Conservation (phyloP, 2,113 vertebrate genomes). For the rat (Rattus norvegicus) region GRCr8 NC_086033.1:60596001-60596500, state of each 20-base stretch:
- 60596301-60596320: background rate
- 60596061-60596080: background rate
- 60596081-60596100: background rate
- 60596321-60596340: background rate
- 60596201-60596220: too few species aligned
- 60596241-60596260: background rate
- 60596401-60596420: background rate
- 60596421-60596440: background rate
- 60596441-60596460: background rate
- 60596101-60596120: too few species aligned
- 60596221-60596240: background rate
- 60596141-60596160: too few species aligned
- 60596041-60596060: background rate
- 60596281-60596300: rapidly evolving
- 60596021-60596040: background rate
- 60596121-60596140: too few species aligned
- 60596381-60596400: background rate
- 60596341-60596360: background rate
- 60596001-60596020: background rate
- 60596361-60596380: background rate
- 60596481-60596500: background rate
- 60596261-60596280: background rate
- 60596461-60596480: background rate
- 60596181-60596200: too few species aligned
- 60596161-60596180: too few species aligned